Base-by-base conservation (phyloP, 2,888 invertebrate species). In the Cyaniris semiargus region DNA sequence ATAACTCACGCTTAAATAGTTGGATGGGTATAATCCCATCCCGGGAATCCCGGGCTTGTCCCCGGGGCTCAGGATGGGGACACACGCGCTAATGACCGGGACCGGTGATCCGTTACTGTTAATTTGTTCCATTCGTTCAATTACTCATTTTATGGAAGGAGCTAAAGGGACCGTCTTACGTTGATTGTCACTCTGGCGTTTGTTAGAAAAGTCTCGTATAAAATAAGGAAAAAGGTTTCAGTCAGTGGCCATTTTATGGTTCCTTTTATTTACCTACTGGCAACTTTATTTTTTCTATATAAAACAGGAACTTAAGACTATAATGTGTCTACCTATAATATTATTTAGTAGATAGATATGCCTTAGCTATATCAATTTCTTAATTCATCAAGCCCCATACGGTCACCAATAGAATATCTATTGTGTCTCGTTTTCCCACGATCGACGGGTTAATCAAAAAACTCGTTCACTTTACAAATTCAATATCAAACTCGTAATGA, bases 1-100 rank as follows among this genome's bases (percentile, higher is more conserved):
- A 72, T 72, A 44, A 72, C 2, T 72, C 72, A 72, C 44, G 38
- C 38, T 72, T 38, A 72, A 72, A 48, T 38, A 72, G 72, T 72
- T 72, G 44, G 21, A 72, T 21, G 23, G 38, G 38, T 44, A 48
- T 72, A 44, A 44, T 72, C 72, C 15, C 44, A 7, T 71, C 71
- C 13, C 10, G 44, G 34, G 71, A 71, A 38, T 34, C 13, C 34
- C 38, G 71, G 38, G 72, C 5, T 23, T 31, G 66, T 66, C 38
- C 38, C 21, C 10, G 71, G 71, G 38, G 72, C 72, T 21, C 5
- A n/a, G 44, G n/a, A n/a, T n/a, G n/a, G n/a, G n/a, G 72, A 44
- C 38, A 71, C 71, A 60, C 38, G 38, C 72, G 44, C 21, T 72
- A 72, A 72, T 72, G 72, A 72, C 38, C 21, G 44, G 72, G 72